These are phyloP conservation scores for Bucorvus abyssinicus DNA, from an alignment of 2,797 vertebrate species.

Conservation along the genomic window DNA sequence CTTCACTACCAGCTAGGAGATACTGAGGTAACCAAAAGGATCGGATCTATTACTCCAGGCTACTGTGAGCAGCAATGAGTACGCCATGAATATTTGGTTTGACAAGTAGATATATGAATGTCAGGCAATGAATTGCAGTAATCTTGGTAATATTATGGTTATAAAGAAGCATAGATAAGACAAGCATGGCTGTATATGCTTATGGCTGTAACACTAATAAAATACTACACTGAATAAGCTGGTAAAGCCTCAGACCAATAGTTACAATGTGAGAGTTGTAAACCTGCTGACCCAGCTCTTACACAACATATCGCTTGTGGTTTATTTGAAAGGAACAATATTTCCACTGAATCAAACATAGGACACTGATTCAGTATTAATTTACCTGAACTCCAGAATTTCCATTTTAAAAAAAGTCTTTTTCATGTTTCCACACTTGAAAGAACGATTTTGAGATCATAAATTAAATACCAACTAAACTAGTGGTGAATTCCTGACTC, in stretches of 20 bases:
- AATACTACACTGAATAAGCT: neutral
- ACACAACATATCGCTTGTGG: neutral
- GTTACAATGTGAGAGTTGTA: neutral
- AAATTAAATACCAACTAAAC: neutral
- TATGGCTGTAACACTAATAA: conserved; percentile 19
- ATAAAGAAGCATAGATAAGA: conserved; percentile 21
- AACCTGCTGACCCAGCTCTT: conserved; percentile 13
- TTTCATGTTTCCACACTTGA: neutral
- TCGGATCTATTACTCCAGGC: conserved; percentile 10
- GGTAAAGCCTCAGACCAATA: conserved; percentile 17
- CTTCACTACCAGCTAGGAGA: neutral
- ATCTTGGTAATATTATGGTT: neutral
- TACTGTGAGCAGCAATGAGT: neutral
- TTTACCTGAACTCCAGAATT: neutral
- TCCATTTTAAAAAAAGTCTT: neutral
- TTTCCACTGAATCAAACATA: neutral
- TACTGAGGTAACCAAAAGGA: neutral
- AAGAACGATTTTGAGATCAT: neutral
- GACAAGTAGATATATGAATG: neutral
- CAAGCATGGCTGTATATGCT: neutral
- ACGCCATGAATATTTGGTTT: neutral
- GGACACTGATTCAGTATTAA: neutral
- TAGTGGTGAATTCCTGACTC: neutral
- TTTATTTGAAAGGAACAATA: conserved; percentile 15
- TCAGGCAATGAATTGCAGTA: conserved; percentile 18